Conservation (phyloP, 2,797 vertebrate genomes). For the Chelidonichthys spinosus region DNA sequence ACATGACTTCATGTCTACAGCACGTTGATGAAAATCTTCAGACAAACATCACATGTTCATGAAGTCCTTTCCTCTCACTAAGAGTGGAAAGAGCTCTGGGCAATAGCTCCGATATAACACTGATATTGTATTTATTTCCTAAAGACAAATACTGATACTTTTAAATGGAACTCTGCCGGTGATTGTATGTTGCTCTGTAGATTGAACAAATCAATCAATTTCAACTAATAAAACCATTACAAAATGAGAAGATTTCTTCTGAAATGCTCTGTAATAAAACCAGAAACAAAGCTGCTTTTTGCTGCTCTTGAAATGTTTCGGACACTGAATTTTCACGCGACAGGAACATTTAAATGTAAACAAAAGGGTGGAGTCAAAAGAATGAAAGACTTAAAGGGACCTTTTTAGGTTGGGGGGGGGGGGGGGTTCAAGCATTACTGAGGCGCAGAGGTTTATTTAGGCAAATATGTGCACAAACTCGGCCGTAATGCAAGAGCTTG, state of each 20-base stretch:
- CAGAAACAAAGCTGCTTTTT: conserved; percentile 61
- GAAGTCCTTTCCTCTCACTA: conserved; percentile 42
- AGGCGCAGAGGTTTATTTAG: conserved; percentile 56
- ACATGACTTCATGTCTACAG: conserved; percentile 48
- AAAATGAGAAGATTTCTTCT: conserved; percentile 28
- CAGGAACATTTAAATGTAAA: conserved; percentile 66
- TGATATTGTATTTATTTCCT: conserved; percentile 38
- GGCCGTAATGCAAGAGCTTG: conserved; percentile 60
- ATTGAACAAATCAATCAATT: conserved; percentile 33
- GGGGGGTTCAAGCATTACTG: conserved; percentile 30
- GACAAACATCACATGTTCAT: conserved; percentile 70
- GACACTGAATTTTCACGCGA: conserved; percentile 53
- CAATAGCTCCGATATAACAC: conserved; percentile 60
- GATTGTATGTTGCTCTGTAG: conserved; percentile 30
- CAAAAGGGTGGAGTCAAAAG: conserved; percentile 47
- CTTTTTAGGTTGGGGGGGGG: not conserved
- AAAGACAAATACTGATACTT: conserved; percentile 60
- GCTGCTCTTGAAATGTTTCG: conserved; percentile 68
- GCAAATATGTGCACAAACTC: conserved; percentile 79
- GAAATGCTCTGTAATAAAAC: conserved; percentile 41
- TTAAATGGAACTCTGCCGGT: conserved; percentile 23
- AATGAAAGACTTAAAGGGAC: conserved; percentile 19
- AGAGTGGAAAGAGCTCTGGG: conserved; percentile 44
- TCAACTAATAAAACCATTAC: conserved; percentile 40
- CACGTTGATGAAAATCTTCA: conserved; percentile 38